Base-by-base conservation (phyloP, 2,797 vertebrate species). In the Hipposideros larvatus region DNA sequence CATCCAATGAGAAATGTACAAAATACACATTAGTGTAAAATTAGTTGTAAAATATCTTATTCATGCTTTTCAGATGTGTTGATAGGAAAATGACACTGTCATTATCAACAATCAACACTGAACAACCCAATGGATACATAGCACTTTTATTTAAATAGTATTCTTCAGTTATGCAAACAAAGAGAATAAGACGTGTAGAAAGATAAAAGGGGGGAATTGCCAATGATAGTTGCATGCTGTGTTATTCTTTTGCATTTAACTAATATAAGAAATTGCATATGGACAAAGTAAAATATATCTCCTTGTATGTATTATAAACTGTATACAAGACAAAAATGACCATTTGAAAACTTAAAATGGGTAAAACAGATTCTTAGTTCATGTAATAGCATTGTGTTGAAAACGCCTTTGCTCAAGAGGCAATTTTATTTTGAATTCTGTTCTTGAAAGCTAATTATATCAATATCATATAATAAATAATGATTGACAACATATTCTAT, bases 381-480 rank as follows among this genome's bases (percentile, higher is more conserved):
- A 85, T 92, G 3, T 83, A 80, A 79, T 75, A 96, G 4, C n/a
- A 82, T 63, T 92, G 7, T 91, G 18, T 90, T 71, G 75, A 75
- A 91, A 94, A 85, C 4, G 43, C 11, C 95, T 88, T 90, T 83
- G 15, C 66, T 87, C 61, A 92, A 79, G 24, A 94, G 21, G 26
- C 43, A 57, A 4, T 93, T 96, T 95, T 92, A 91, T 93, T 93
- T 96, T 95, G n/a, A 71, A 82, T 90, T 94, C 61, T 96, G 13
- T 95, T 95, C 74, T 92, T 61, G n/a, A 88, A 83, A 88, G 26
- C 34, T 96, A 92, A 68, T 90, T 96, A 80, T 92, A 75, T 87
- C 68, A 91, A 41, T 7, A 75, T 92, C 34, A 59, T 75, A 75
- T 83, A 90, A 51, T 89, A 95, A 92, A 88, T 90, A 91, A 87